Percentiles rank a stretch among this genome's conserved stretches.
These are phyloP conservation scores for Enteromius unitaeniatus DNA, from an alignment of 2,797 vertebrate genomes.

Conservation along the genomic window DNA sequence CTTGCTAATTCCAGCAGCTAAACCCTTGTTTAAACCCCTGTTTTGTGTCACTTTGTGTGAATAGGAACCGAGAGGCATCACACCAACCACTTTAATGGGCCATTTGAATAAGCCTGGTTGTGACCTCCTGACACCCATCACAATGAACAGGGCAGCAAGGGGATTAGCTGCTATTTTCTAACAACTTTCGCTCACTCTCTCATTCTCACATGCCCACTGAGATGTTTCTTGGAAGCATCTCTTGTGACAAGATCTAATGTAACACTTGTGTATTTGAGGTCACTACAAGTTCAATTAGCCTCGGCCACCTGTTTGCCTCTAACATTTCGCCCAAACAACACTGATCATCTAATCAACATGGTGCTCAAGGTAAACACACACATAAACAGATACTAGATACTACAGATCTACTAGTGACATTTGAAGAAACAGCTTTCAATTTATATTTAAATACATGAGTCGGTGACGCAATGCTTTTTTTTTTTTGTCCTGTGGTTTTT, in stretches of 20 bases:
- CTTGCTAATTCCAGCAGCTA: constrained; percentile 50
- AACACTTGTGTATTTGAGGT: constrained; percentile 40
- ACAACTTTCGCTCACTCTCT: constrained; percentile 42
- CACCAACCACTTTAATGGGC: constrained; percentile 66
- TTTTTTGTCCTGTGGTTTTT: background rate
- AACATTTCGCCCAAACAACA: constrained; percentile 39
- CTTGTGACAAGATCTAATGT: constrained; percentile 43
- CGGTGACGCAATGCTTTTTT: background rate
- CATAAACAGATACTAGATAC: constrained; percentile 2
- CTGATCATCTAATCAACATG: constrained; percentile 35
- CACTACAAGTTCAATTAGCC: constrained; percentile 44
- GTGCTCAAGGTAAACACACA: constrained; percentile 30
- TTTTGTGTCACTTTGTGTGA: constrained; percentile 61
- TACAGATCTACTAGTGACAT: constrained; percentile 3
- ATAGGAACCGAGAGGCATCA: constrained; percentile 57
- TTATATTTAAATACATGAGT: background rate
- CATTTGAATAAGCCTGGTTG: constrained; percentile 61
- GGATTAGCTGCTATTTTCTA: constrained; percentile 44
- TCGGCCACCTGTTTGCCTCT: constrained; percentile 48
- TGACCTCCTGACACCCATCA: constrained; percentile 62
- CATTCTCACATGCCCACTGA: constrained; percentile 16
- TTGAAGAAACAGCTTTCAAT: background rate
- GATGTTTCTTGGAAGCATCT: constrained; percentile 44
- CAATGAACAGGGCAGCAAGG: constrained; percentile 62
- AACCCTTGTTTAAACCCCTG: constrained; percentile 56